A percentile compares a stretch with the other conserved stretches of the same genome.
These are phyloP conservation scores for Dicyrtomina minuta DNA, from an alignment of 2,888 invertebrate genomes.

Conservation along the genomic window DNA sequence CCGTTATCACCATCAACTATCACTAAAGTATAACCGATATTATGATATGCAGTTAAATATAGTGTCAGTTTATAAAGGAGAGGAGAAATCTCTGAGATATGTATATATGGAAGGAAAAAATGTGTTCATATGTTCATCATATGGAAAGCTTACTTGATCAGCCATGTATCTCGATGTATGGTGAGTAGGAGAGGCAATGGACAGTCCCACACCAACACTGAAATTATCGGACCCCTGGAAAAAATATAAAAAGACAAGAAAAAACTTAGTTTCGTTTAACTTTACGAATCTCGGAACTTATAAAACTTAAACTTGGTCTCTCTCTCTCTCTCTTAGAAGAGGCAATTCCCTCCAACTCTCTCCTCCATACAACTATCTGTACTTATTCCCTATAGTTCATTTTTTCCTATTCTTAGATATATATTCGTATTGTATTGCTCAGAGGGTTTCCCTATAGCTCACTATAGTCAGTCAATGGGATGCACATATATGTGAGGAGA, in stretches of 20 bases:
- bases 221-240: constrained; percentile 52
- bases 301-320: constrained; percentile 1
- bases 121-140: too few species aligned
- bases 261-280: constrained; percentile 30
- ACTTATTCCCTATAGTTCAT: background rate
- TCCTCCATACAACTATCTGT: constrained; percentile 3
- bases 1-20: too few species aligned
- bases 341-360: background rate
- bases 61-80: too few species aligned
- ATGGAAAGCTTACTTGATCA: constrained; percentile 48
- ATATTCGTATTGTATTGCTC: background rate
- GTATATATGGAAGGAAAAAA: too few species aligned
- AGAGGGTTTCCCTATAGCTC: too few species aligned
- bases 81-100: too few species aligned
- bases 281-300: constrained; percentile 18
- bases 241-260: constrained; percentile 38
- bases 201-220: constrained; percentile 52
- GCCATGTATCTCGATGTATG: constrained; percentile 53
- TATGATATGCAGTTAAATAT: too few species aligned
- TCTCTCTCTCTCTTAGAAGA: constrained; percentile 4
- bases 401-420: background rate
- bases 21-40: too few species aligned
- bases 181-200: constrained; percentile 50
- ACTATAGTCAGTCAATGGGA: background rate
- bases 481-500: background rate